Base-by-base conservation (phyloP, 2,797 vertebrate species). In the Helostoma temminkii region DNA sequence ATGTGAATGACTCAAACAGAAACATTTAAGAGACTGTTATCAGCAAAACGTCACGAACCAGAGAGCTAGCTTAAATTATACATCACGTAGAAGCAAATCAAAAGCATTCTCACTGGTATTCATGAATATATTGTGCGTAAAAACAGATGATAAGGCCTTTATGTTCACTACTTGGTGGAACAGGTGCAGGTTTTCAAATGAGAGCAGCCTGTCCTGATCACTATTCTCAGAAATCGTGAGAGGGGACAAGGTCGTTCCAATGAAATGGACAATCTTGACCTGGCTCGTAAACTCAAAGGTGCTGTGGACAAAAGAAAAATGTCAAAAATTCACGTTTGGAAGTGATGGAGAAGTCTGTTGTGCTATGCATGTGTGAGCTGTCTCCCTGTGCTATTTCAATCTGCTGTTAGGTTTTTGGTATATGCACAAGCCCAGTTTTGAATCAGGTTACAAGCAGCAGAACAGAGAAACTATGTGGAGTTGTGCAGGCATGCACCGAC, bases 151-250 rank as follows among this genome's bases (percentile, higher is more conserved):
- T 74, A 62, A 39, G 61, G 71, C 78, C 65, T 80, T 82, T 76
- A 45, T 77, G 65, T 73, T 70, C 65, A 48, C n/a, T 81, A 43
- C 80, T 81, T 87, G 71, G 46, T 39, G 68, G 71, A 92, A 91
- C 93, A 93, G 93, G 90, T 93, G 93, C 83, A 71, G 89, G 36
- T 52, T 86, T 89, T 84, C 71, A 75, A 81, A 82, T 53, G 9
- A 74, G 74, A 65, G 82, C 48, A 46, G 41, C 62, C 45, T 46
- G 50, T 83, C 88, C 78, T 80, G 74, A 77, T 78, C 18, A 58
- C 76, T 79, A 81, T 74, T 83, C 71, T 81, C 77, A 8, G 73
- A 81, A 83, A 89, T 85, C 89, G 90, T 91, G 91, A 89, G 81
- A 87, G 84, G 84, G 80, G 81, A 92, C 54, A 48, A 85, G 89